Evolutionary conservation across 2,797 vertebrate species (phyloP).

Genomic region (Sternotherus odoratus): DNA sequence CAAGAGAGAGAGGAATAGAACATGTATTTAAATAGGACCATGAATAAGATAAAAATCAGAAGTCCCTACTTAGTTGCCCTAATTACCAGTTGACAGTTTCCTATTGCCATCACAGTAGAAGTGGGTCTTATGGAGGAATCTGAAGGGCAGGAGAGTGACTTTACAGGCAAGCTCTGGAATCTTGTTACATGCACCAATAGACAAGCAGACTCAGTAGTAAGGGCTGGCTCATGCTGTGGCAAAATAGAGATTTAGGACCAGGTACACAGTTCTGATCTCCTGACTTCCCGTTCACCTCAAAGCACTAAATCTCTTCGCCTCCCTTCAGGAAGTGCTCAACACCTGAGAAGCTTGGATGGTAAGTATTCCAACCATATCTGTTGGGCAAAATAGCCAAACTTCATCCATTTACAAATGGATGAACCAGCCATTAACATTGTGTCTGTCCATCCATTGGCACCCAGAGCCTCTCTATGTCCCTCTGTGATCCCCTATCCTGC

Average conservation of each 20-base stretch:
- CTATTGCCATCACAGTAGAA: neutral
- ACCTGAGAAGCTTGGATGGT: neutral
- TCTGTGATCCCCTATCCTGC: neutral
- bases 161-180: neutral
- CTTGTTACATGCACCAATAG: neutral
- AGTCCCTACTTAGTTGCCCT: neutral
- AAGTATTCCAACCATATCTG: rapidly evolving
- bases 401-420: neutral
- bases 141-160: neutral
- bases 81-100: neutral
- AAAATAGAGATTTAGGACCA: neutral
- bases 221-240: conserved; percentile 16
- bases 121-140: neutral
- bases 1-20: neutral
- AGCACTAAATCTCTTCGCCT: neutral
- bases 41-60: neutral
- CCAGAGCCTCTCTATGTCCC: neutral
- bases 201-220: conserved; percentile 22
- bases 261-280: neutral
- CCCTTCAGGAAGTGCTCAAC: neutral
- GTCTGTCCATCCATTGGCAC: neutral
- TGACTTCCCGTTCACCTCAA: neutral
- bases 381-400: neutral
- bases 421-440: neutral
- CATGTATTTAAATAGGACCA: neutral